phyloP scores from a whole-genome alignment of 2,888 invertebrate genomes.

The Drosophila neotestacea region DNA sequence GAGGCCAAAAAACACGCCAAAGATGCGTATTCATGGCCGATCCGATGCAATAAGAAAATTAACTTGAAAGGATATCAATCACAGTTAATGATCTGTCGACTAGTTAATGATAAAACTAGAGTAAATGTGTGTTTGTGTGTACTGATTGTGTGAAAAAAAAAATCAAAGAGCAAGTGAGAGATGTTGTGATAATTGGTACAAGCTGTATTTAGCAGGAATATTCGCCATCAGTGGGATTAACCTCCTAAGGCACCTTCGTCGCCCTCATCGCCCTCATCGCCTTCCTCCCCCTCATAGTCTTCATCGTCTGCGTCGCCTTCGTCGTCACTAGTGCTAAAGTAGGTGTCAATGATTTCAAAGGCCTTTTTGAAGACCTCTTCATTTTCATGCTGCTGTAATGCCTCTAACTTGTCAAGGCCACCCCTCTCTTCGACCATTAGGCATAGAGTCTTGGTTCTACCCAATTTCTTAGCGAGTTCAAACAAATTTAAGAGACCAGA shows the following conservation, averaged over 20 bases:
- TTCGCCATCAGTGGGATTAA: constrained; percentile 83
- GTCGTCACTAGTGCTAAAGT: constrained; percentile 86
- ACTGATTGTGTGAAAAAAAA: constrained; percentile 29
- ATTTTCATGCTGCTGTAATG: constrained; percentile 95
- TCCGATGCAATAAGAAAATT: constrained; percentile 29
- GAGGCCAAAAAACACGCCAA: constrained; percentile 14
- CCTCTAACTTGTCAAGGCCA: constrained; percentile 95
- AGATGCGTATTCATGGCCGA: constrained; percentile 58
- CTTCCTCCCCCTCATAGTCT: too few relatives aligned
- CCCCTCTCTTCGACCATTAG: constrained; percentile 95
- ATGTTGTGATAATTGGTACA: constrained; percentile 18
- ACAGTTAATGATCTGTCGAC: too few relatives aligned
- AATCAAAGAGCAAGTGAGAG: constrained; percentile 2
- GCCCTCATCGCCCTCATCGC: too few relatives aligned
- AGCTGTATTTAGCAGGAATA: constrained; percentile 78
- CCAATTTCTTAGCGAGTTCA: constrained; percentile 90
- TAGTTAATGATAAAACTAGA: too few relatives aligned
- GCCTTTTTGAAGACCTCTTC: constrained; percentile 93
- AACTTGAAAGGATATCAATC: constrained; percentile 6
- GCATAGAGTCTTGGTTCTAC: constrained; percentile 91
- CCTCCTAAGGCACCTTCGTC: constrained; percentile 77
- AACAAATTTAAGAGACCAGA: constrained; percentile 92
- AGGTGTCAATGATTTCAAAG: constrained; percentile 91
- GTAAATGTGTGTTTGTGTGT: background rate
- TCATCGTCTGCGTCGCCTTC: constrained; percentile 68